Evolutionary conservation across 2,113 vertebrate genomes (phyloP), one percentile per base, ranked within the genome.

Genomic region (Hymenochirus boettgeri): DNA sequence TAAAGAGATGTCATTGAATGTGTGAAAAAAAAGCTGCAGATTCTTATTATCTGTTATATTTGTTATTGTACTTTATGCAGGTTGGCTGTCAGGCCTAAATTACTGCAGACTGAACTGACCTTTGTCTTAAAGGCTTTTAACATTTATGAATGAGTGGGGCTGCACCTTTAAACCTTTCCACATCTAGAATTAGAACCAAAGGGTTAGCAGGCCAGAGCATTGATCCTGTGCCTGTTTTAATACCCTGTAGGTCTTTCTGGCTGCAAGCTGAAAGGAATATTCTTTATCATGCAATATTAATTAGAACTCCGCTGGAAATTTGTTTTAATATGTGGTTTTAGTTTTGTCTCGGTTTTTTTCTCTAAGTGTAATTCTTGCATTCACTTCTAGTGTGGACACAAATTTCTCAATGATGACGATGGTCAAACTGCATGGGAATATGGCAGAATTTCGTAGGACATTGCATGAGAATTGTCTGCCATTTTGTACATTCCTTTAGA

Each of bases 381-480:
- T 69, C 51, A 50, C 51, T 69, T 53, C 35, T 48, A 53, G 47
- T 39, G 18, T 52, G 64, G 56, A 50, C 46, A 52, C 39, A 67
- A 60, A 10, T 69, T 23, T 25, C 39, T 39, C 26, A 15, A 57
- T 52, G 35, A 31, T 50, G 25, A 50, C 45, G 64, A 37, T 37
- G 45, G 21, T 33, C 45, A 33, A 58, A 26, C 48, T 69, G 65
- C 65, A 69, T 69, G 65, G 48, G 65, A 69, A 69, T 69, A 47
- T 69, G 57, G 65, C 47, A 69, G 65, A 69, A 52, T 50, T 69
- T 33, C 65, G 27, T 60, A 53, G 57, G 56, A 69, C 50, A 60
- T 57, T 69, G 65, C 65, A 69, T 59, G 65, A 60, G 51, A 19
- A 29, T 69, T 69, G 47, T 69, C 65, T 69, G 65, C 50, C 47